These are phyloP conservation scores for Eumaeus atala DNA, from an alignment of 1,140 invertebrate species.

Conservation along the genomic window DNA sequence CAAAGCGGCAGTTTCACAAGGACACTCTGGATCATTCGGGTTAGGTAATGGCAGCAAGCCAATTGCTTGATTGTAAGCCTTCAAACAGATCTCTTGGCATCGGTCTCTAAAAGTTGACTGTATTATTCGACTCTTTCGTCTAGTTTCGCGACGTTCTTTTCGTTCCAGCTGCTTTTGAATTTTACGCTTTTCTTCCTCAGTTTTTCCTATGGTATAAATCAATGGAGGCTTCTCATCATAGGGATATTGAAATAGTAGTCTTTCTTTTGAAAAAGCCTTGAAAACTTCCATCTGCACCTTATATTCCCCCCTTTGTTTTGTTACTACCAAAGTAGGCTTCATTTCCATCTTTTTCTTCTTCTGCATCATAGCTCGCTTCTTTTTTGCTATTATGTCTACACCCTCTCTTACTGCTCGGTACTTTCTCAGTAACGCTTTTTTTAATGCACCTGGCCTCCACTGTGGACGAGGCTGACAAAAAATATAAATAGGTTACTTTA, in stretches of 20 bases:
- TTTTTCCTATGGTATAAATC: constrained; percentile 61
- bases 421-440: constrained; percentile 51
- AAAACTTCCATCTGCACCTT: constrained; percentile 66
- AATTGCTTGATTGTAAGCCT: constrained; percentile 65
- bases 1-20: constrained; percentile 39
- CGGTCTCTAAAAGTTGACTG: constrained; percentile 60
- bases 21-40: constrained; percentile 54
- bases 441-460: constrained; percentile 56
- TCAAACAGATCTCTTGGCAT: constrained; percentile 65
- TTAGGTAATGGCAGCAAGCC: constrained; percentile 52
- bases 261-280: constrained; percentile 62
- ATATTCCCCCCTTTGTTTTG: constrained; percentile 58
- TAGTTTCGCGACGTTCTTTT: constrained; percentile 51
- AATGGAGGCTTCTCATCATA: constrained; percentile 62
- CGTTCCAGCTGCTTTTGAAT: constrained; percentile 49
- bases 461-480: constrained; percentile 49
- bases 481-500: neutral
- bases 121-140: constrained; percentile 51
- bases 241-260: constrained; percentile 56
- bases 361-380: constrained; percentile 58
- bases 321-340: constrained; percentile 57
- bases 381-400: constrained; percentile 52
- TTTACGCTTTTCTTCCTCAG: constrained; percentile 54
- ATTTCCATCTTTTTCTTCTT: constrained; percentile 60
- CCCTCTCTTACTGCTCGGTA: constrained; percentile 53